phyloP scores from a whole-genome alignment of 2,888 invertebrate species.

The Bombyx huttoni region DNA sequence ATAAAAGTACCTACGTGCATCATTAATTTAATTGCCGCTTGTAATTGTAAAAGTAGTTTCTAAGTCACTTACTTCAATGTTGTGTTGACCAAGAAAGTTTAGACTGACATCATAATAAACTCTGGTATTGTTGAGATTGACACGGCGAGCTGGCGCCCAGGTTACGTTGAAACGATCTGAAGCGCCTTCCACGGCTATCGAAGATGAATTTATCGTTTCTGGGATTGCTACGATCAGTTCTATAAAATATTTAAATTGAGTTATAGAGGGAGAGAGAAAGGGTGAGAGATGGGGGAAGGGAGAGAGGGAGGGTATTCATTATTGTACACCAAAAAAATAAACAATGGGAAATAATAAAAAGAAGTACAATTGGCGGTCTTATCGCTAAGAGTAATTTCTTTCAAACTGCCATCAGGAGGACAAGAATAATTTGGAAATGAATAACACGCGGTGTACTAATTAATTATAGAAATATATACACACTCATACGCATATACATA shows the following conservation, averaged over 20 bases:
- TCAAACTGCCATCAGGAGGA: no score
- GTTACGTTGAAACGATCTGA: slow-evolving; percentile 88
- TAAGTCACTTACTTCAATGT: slow-evolving; percentile 68
- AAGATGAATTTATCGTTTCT: slow-evolving; percentile 75
- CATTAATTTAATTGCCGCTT: background rate
- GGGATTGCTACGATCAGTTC: slow-evolving; percentile 79
- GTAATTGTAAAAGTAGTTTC: background rate
- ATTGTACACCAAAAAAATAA: no score
- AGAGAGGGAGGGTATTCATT: no score
- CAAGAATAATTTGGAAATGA: no score
- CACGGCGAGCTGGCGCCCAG: slow-evolving; percentile 82
- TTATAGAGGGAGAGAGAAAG: no score
- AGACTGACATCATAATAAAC: slow-evolving; percentile 88
- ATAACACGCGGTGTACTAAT: no score
- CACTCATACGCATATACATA: no score
- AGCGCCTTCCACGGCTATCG: slow-evolving; percentile 79
- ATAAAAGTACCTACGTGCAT: background rate
- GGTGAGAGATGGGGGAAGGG: no score
- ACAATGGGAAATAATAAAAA: no score
- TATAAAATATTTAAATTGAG: slow-evolving; percentile 13
- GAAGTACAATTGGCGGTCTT: no score
- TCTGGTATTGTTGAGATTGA: slow-evolving; percentile 86
- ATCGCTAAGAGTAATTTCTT: no score
- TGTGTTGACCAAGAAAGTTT: slow-evolving; percentile 64
- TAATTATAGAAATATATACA: no score